phyloP scores from a whole-genome alignment of 1,140 invertebrate species.

The Drosophila pruinosa region DNA sequence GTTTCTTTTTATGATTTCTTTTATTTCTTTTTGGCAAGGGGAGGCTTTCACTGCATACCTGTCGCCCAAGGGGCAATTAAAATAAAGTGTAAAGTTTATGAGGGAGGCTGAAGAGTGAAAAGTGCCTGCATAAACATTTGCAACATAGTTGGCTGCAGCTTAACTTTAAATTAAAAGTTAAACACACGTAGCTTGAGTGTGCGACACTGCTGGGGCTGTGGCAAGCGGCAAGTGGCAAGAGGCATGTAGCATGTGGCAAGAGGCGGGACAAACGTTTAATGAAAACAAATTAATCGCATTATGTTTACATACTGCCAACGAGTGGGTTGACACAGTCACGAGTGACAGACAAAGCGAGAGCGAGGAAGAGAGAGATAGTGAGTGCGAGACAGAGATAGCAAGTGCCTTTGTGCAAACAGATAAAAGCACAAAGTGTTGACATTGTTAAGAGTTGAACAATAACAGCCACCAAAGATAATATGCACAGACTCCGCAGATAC shows the following conservation, averaged over 20 bases:
- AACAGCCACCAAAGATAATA: slow-evolving; percentile 17
- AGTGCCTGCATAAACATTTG: background rate
- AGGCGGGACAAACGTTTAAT: slow-evolving; percentile 46
- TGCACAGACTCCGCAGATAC: background rate
- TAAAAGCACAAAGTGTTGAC: slow-evolving; percentile 76
- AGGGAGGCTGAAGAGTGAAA: background rate
- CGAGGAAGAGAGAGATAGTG: background rate
- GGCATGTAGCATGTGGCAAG: slow-evolving; percentile 13
- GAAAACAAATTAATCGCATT: slow-evolving; percentile 80
- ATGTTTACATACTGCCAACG: slow-evolving; percentile 62
- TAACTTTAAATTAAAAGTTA: slow-evolving; percentile 72
- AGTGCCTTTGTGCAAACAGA: slow-evolving; percentile 69
- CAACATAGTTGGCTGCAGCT: slow-evolving; percentile 16
- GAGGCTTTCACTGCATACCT: slow-evolving; percentile 6
- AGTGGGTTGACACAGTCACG: background rate
- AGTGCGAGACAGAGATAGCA: background rate
- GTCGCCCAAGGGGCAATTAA: slow-evolving; percentile 34
- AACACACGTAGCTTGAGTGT: slow-evolving; percentile 46
- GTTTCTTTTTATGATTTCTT: slow-evolving; percentile 12
- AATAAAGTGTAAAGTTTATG: slow-evolving; percentile 13
- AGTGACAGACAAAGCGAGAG: background rate
- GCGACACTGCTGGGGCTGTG: background rate
- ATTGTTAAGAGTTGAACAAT: slow-evolving; percentile 69
- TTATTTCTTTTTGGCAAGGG: slow-evolving; percentile 1
- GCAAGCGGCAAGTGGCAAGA: background rate